Evolutionary conservation across 2,888 invertebrate genomes (phyloP).

Genomic region (Acanthosepion pharaonis): DNA sequence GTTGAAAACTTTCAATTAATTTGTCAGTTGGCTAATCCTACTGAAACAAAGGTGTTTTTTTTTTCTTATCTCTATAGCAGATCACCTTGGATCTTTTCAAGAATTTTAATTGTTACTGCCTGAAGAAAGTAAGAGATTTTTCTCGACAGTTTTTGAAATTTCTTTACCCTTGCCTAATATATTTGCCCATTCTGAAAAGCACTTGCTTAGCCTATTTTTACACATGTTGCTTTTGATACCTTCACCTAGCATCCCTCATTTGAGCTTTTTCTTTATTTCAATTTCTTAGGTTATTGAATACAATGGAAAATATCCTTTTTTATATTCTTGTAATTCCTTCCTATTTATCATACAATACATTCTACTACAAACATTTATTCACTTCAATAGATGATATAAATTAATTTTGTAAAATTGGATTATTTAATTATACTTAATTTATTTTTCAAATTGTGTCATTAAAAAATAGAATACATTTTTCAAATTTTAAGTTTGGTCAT

Average conservation of each 20-base stretch:
- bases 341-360: background rate
- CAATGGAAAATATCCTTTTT: background rate
- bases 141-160: background rate
- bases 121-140: conserved; percentile 22
- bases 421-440: background rate
- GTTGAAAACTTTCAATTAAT: background rate
- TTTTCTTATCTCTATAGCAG: background rate
- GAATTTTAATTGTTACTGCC: conserved; percentile 9
- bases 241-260: background rate
- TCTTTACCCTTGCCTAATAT: background rate
- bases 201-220: background rate
- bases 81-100: conserved; percentile 20
- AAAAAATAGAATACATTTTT: background rate
- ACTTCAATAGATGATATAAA: background rate
- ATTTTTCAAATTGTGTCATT: background rate
- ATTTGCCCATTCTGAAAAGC: background rate
- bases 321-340: background rate
- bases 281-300: background rate
- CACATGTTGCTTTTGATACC: background rate
- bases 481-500: too few relatives aligned
- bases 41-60: background rate
- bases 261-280: too few relatives aligned
- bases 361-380: background rate
- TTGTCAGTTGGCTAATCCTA: background rate
- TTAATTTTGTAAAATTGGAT: background rate